Conservation (phyloP, 2,113 vertebrate genomes). For the Amblyornis subalaris region DNA sequence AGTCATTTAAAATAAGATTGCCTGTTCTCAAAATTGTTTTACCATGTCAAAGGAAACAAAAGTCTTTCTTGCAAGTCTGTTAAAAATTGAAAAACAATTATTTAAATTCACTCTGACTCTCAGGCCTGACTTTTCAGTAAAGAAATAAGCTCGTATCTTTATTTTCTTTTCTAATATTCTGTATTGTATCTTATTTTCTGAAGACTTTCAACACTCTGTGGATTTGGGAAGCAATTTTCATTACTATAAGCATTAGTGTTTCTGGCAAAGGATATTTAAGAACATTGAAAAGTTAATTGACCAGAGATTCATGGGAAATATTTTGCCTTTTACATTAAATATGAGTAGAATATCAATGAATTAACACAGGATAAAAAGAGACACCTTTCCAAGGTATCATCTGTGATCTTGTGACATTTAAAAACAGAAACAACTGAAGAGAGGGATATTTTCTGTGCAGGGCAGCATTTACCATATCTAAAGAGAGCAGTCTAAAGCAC, state of each 20-base stretch:
- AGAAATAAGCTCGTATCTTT: neutral
- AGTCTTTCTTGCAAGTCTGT: neutral
- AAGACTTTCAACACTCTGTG: neutral
- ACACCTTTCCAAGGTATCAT: neutral
- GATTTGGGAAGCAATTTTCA: neutral
- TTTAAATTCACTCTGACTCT: slow-evolving; percentile 44
- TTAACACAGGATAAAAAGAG: neutral
- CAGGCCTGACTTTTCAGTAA: neutral
- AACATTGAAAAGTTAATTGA: slow-evolving; percentile 11
- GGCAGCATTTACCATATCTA: neutral
- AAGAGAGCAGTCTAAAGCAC: neutral
- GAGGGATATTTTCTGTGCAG: neutral
- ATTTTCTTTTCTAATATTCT: neutral
- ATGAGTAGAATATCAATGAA: neutral
- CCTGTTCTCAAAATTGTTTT: slow-evolving; percentile 45
- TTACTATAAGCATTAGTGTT: neutral
- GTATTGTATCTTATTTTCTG: slow-evolving; percentile 18
- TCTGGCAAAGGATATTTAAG: neutral
- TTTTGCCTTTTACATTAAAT: slow-evolving; percentile 15
- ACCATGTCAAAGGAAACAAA: slow-evolving; percentile 38
- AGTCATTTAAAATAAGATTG: slow-evolving; percentile 52
- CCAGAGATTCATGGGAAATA: neutral
- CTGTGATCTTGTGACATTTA: neutral
- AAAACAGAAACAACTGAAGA: neutral
- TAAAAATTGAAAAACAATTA: slow-evolving; percentile 34